Evolutionary conservation across 2,797 vertebrate species (phyloP), one percentile per base, ranked within the genome.

Genomic region (Vespertilio murinus): DNA sequence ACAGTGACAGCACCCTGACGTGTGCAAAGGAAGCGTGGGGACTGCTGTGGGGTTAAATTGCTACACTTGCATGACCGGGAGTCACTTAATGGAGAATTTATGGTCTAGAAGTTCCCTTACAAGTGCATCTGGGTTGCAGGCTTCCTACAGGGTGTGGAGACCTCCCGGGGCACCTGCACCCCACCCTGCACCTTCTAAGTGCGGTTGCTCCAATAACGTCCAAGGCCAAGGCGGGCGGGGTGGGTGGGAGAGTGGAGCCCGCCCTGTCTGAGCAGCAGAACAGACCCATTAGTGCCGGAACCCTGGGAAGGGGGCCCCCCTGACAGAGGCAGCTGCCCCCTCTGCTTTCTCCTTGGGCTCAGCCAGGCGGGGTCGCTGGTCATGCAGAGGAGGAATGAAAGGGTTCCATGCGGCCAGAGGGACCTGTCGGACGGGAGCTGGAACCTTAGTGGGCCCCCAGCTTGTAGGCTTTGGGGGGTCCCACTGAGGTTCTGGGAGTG

Each of bases 21-120:
- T n/a, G 2, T 40, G 38, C 78, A 65, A 5, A 56, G 59, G 33
- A 3, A 38, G 12, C 0, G 1, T 20, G 35, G 78, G 28, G 38
- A 16, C 42, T 52, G 28, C 14, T 3, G 1, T 70, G 1, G 8
- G 5, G 13, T 16, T 83, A 45, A 42, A 61, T n/a, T 25, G 81
- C 23, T 78, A 7, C 2, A 35, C 0, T 0, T 35, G 54, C 45
- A 42, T 59, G 38, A 69, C 38, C 0, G 1, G 4, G 69, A 8
- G 11, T 47, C 67, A 45, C 23, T 67, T 38, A 20, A 20, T n/a
- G n/a, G 65, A 49, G 23, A 23, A n/a, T 9, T 28, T 30, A 17
- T 56, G n/a, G 20, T 40, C 64, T 90, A 30, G 6, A 65, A 45
- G 35, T 75, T 35, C 28, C 49, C 35, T 47, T 88, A 23, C 49